Percentiles rank a stretch among this genome's conserved stretches.
These are phyloP conservation scores for Phenacoccus solenopsis DNA, from an alignment of 1,140 invertebrate genomes.

Conservation along the genomic window DNA sequence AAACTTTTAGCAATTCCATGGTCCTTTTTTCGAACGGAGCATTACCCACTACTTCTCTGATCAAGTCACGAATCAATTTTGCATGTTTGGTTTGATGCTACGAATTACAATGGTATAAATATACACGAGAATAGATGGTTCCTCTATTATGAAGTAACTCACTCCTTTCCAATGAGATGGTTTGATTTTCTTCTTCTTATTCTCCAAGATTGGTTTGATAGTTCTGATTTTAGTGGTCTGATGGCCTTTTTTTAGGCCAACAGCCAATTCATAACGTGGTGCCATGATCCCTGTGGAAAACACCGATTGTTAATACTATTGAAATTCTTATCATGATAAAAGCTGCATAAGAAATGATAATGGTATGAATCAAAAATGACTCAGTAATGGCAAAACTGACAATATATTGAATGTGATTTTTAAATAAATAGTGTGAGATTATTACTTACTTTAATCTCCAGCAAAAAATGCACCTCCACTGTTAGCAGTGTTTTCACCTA, in stretches of 20 bases:
- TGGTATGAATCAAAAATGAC: too few species aligned
- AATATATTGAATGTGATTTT: too few species aligned
- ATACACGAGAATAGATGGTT: not conserved
- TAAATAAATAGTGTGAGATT: too few species aligned
- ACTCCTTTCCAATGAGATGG: conserved; percentile 85
- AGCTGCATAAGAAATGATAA: too few species aligned
- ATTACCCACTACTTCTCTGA: conserved; percentile 93
- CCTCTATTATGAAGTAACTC: conserved; percentile 45
- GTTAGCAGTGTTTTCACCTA: too few species aligned
- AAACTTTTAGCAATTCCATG: conserved; percentile 97
- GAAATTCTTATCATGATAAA: too few species aligned
- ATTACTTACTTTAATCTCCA: too few species aligned
- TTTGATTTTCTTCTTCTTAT: conserved; percentile 50
- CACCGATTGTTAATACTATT: too few species aligned
- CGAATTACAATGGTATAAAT: conserved; percentile 24
- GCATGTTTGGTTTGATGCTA: conserved; percentile 86
- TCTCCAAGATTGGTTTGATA: conserved; percentile 41
- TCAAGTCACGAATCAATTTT: conserved; percentile 89
- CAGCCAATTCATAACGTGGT: conserved; percentile 69
- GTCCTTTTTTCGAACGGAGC: conserved; percentile 96
- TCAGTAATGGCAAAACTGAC: too few species aligned
- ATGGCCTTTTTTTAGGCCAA: conserved; percentile 88
- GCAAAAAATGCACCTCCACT: too few species aligned
- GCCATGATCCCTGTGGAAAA: too few species aligned
- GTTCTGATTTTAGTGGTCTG: conserved; percentile 81